These are phyloP conservation scores for Pteruthius melanotis DNA, from an alignment of 2,113 vertebrate genomes.

Conservation along the genomic window DNA sequence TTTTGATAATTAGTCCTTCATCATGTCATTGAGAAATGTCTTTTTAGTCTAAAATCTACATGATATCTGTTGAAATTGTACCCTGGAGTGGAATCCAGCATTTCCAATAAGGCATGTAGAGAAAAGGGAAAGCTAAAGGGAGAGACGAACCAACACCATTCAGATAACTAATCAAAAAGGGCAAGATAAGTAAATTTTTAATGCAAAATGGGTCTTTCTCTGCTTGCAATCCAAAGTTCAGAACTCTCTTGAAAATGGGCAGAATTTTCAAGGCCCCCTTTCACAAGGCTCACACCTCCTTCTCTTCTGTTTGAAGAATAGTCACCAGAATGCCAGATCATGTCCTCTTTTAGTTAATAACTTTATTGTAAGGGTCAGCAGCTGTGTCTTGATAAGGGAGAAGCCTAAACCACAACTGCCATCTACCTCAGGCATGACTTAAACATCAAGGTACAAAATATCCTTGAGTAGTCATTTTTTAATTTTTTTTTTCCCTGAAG, in stretches of 20 bases:
- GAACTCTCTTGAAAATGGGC: neutral
- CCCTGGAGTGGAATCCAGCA: neutral
- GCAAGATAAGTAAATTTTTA: neutral
- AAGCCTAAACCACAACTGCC: neutral
- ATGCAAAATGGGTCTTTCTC: neutral
- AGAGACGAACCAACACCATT: neutral
- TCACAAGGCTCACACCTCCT: neutral
- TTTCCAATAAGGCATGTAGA: accelerated
- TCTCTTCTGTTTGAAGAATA: neutral
- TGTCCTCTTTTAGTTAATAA: neutral
- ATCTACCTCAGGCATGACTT: neutral
- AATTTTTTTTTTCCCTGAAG: neutral
- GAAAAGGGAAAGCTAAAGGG: neutral
- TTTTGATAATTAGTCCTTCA: neutral
- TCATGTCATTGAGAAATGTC: neutral
- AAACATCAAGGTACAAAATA: neutral
- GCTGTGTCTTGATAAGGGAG: neutral
- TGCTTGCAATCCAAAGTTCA: neutral
- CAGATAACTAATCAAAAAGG: neutral
- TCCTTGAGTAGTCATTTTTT: neutral
- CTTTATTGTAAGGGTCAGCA: neutral
- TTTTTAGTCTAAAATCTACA: neutral
- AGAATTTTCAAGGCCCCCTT: neutral
- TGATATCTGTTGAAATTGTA: neutral
- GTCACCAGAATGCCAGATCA: neutral